Percentiles rank a stretch among this genome's conserved stretches.
phyloP scores from a whole-genome alignment of 2,888 invertebrate species.

The Calameuta idolon region DNA sequence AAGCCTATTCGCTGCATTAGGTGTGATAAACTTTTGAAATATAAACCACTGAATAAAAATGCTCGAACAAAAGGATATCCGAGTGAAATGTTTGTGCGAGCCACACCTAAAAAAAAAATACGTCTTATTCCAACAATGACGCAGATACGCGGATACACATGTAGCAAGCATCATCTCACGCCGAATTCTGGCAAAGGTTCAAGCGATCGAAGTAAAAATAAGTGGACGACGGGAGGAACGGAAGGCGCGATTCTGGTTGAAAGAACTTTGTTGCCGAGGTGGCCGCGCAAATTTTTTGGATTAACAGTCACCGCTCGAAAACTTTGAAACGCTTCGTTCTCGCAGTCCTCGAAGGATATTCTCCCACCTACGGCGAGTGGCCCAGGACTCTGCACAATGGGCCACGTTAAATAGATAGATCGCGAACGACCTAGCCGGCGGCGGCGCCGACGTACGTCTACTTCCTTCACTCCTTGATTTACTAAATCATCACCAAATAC shows the following conservation, averaged over 20 bases:
- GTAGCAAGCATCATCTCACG: not conserved
- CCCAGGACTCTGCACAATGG: not conserved
- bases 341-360: no score
- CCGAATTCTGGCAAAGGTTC: not conserved
- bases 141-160: not conserved
- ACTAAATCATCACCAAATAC: slow-evolving; percentile 22
- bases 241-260: no score
- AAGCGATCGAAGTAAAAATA: not conserved
- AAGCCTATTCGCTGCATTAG: no score
- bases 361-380: no score
- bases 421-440: slow-evolving; percentile 8
- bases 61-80: no score
- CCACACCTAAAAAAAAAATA: no score
- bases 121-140: not conserved
- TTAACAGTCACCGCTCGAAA: no score
- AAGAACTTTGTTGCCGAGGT: no score
- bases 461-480: not conserved
- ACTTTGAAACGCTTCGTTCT: no score
- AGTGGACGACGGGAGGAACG: not conserved
- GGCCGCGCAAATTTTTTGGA: no score
- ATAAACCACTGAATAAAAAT: not conserved
- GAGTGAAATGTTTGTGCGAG: no score
- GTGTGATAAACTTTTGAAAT: not conserved
- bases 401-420: not conserved
- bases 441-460: no score